phyloP scores from a whole-genome alignment of 2,888 invertebrate species.

The Galeruca laticollis region DNA sequence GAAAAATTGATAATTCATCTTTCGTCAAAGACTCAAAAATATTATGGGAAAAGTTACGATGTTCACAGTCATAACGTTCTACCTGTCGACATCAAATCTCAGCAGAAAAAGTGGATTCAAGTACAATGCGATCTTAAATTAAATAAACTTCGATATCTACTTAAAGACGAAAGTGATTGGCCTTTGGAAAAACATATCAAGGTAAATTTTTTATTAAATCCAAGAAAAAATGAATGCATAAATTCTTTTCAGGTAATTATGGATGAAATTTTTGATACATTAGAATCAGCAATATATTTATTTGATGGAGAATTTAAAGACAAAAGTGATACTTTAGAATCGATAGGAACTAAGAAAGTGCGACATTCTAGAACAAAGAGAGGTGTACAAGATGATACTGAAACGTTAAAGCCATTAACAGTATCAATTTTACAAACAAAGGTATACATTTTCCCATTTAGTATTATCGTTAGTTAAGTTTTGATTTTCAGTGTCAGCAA shows the following conservation, averaged over 20 bases:
- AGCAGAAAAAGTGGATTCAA: conserved; percentile 81
- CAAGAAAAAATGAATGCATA: neutral
- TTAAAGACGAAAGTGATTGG: conserved; percentile 72
- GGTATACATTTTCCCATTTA: conserved; percentile 15
- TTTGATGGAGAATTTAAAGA: conserved; percentile 80
- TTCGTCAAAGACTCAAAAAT: conserved; percentile 69
- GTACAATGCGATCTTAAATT: conserved; percentile 82
- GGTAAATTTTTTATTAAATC: conserved; percentile 63
- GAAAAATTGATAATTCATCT: conserved; percentile 78
- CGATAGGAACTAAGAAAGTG: conserved; percentile 72
- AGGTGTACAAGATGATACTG: conserved; percentile 65
- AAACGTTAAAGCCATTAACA: conserved; percentile 70
- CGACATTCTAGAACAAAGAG: conserved; percentile 53
- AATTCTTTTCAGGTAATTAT: conserved; percentile 53
- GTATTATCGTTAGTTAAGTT: too few species aligned
- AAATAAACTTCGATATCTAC: conserved; percentile 80
- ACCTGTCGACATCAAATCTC: conserved; percentile 83
- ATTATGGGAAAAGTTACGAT: conserved; percentile 77
- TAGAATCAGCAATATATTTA: conserved; percentile 77
- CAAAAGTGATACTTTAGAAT: conserved; percentile 74
- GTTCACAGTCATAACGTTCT: conserved; percentile 70
- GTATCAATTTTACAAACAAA: conserved; percentile 74
- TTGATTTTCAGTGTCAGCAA: conserved; percentile 22
- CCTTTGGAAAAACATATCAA: conserved; percentile 78
- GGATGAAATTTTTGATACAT: conserved; percentile 71